Percentiles rank a stretch among this genome's conserved stretches.
These are phyloP conservation scores for Neosalanx taihuensis DNA, from an alignment of 2,797 vertebrate species.

Conservation along the genomic window DNA sequence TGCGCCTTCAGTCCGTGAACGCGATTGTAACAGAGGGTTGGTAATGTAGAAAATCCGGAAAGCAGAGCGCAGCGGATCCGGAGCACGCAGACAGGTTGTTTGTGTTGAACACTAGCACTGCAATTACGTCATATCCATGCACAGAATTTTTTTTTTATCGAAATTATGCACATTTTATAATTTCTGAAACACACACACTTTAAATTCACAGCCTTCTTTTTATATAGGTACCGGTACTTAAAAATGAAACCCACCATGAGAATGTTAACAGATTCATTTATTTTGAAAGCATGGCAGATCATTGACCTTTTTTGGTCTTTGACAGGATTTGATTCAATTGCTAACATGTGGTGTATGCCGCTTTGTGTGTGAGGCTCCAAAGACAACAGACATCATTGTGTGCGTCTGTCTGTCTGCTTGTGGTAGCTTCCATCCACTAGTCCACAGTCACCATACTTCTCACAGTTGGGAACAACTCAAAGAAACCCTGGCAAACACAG, in stretches of 20 bases:
- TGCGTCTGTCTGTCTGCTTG: not conserved
- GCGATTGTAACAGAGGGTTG: conserved; percentile 8
- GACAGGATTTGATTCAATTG: not conserved
- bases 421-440: conserved; percentile 43
- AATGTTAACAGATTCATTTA: conserved; percentile 19
- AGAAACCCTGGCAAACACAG: conserved; percentile 80
- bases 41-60: conserved; percentile 28
- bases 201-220: not conserved
- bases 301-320: not conserved
- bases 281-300: conserved; percentile 18
- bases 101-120: conserved; percentile 18
- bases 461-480: conserved; percentile 81
- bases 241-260: not conserved
- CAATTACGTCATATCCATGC: conserved; percentile 22
- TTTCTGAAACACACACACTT: not conserved
- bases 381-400: not conserved
- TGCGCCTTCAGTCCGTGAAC: not conserved
- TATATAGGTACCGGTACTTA: not conserved
- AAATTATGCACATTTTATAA: not conserved
- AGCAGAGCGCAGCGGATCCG: conserved; percentile 25
- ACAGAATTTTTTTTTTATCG: not conserved
- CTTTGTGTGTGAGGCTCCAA: not conserved
- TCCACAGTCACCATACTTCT: conserved; percentile 78
- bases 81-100: conserved; percentile 19
- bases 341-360: not conserved